Conservation (phyloP, 2,888 invertebrate species). For the Lottia scabra region DNA sequence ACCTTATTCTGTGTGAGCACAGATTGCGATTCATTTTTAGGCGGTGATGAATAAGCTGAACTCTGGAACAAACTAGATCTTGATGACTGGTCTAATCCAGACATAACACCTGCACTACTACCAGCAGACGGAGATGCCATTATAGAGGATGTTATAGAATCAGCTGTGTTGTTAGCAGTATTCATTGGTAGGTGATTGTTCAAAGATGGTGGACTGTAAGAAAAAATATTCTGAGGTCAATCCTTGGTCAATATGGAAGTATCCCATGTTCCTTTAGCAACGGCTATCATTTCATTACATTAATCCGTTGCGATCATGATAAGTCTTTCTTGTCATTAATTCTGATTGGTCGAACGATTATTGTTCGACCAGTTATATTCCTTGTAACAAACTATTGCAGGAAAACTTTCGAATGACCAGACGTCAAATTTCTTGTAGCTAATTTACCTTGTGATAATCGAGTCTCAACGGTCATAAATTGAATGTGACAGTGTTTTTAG, state of each 20-base stretch:
- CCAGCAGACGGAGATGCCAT: conserved; percentile 44
- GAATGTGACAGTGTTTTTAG: too few relatives aligned
- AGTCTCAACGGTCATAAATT: too few relatives aligned
- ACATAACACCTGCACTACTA: conserved; percentile 27
- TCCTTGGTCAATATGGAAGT: too few relatives aligned
- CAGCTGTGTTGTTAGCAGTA: conserved; percentile 37
- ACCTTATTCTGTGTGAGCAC: conserved; percentile 39
- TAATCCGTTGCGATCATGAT: too few relatives aligned
- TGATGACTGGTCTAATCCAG: conserved; percentile 42
- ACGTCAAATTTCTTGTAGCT: too few relatives aligned
- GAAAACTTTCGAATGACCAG: too few relatives aligned
- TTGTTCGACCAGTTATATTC: too few relatives aligned
- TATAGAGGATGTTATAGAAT: conserved; percentile 45
- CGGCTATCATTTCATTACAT: background rate
- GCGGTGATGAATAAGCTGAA: conserved; percentile 59
- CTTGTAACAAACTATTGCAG: too few relatives aligned
- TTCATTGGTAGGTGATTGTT: conserved; percentile 42
- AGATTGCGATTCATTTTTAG: conserved; percentile 49
- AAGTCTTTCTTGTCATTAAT: too few relatives aligned
- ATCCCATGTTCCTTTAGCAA: conserved; percentile 22
- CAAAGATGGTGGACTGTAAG: conserved; percentile 42
- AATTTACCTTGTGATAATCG: too few relatives aligned
- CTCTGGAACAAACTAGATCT: conserved; percentile 48
- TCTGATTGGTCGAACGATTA: too few relatives aligned
- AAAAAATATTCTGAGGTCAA: too few relatives aligned